These are phyloP conservation scores for Akabosia matsudoensis DNA, from an alignment of 1,140 invertebrate species.

Conservation along the genomic window DNA sequence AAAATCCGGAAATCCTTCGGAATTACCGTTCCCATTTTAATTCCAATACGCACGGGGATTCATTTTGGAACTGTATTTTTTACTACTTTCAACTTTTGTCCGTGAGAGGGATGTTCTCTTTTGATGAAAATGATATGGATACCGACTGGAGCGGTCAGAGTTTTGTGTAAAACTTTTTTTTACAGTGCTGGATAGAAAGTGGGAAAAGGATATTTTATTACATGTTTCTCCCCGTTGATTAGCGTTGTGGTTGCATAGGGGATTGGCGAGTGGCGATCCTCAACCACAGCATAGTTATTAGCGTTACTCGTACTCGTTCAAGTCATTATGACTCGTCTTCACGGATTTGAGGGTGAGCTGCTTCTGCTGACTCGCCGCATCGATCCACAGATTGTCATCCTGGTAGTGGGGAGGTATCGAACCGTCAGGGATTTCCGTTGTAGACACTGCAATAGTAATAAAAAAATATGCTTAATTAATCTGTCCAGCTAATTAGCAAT, in stretches of 20 bases:
- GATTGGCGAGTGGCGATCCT: constrained; percentile 48
- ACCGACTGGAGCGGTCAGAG: background rate
- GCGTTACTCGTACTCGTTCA: constrained; percentile 47
- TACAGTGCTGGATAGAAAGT: background rate
- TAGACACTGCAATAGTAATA: constrained; percentile 32
- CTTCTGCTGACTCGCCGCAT: constrained; percentile 37
- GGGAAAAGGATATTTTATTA: constrained; percentile 10
- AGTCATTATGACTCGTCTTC: constrained; percentile 39
- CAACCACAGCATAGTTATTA: constrained; percentile 47
- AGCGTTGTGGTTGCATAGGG: constrained; percentile 50
- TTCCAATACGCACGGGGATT: no score
- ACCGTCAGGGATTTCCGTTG: constrained; percentile 46
- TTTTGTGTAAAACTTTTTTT: background rate
- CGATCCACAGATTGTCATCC: constrained; percentile 47
- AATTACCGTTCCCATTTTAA: no score
- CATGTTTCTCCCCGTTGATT: constrained; percentile 47
- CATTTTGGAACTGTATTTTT: no score
- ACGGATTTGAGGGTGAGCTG: constrained; percentile 46
- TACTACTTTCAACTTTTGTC: no score
- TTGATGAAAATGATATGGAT: background rate
- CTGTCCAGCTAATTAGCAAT: no score
- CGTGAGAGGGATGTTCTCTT: no score
- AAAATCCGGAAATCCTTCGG: no score
- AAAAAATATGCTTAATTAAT: no score
- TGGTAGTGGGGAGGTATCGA: constrained; percentile 46